Evolutionary conservation across 1,140 invertebrate species (phyloP), one percentile per base, ranked within the genome.

Genomic region (Lepeophtheirus salmonis): DNA sequence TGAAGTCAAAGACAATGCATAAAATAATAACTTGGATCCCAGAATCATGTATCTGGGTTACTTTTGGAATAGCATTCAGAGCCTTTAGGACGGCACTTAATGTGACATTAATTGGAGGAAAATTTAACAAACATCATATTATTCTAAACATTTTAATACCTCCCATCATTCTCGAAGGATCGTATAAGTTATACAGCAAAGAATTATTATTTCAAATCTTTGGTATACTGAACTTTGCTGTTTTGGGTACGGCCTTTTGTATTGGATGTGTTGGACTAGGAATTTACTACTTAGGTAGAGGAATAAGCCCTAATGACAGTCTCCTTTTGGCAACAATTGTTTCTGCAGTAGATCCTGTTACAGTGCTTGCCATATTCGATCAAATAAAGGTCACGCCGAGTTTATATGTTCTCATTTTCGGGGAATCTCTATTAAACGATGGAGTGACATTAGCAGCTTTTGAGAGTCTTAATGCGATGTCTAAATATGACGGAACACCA

Each of bases 311-410:
- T 10, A 74, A 94, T 25, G 86, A 96, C 65, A 87, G 86, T 74
- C 79, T 96, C 63, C 77, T 97, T 2, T 97, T 97, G 69, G 81
- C 84, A 61, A 86, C 91, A 18, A 77, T 97, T 3, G 94, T 97
- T 67, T 94, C 91, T 20, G 92, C 92, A 13, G 92, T 97, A 17
- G 92, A 97, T 75, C 92, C 92, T 6, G 92, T 97, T 0, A 91
- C 92, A 10, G 92, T 98, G 6, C 72, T 98, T 17, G 92, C 94
- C 24, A 89, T 97, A 17, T 98, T 98, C 72, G 90, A 97, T 73
- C 94, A 97, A 73, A 92, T 97, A 63, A 91, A 90, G 67, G 92
- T 98, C 64, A 94, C 97, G 72, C 91, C 97, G 76, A 86, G 96
- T 64, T 78, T 98, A 50, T 97, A 97, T 71, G 97, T 97, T 69